Conservation (phyloP, 2,888 invertebrate species). For the Pollenia labialis region DNA sequence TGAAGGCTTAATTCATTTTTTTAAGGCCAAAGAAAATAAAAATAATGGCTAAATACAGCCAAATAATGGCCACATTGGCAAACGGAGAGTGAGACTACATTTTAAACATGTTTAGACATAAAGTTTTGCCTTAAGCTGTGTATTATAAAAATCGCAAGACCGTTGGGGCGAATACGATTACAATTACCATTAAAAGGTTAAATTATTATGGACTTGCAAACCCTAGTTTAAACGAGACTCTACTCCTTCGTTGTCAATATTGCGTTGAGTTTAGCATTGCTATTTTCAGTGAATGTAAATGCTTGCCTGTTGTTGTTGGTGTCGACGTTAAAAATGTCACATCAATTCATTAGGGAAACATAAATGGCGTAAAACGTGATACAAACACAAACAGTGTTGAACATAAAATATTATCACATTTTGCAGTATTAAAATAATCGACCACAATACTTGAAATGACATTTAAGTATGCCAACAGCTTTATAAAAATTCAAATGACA, state of each 20-base stretch:
- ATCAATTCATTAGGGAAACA: slow-evolving; percentile 74
- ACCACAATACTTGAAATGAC: slow-evolving; percentile 46
- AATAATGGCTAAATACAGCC: too few relatives aligned
- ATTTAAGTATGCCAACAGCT: slow-evolving; percentile 26
- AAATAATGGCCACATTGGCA: too few relatives aligned
- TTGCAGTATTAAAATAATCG: slow-evolving; percentile 65
- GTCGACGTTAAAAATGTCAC: slow-evolving; percentile 55
- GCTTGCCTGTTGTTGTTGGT: slow-evolving; percentile 7
- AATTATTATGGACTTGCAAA: too few relatives aligned
- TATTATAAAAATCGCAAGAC: too few relatives aligned
- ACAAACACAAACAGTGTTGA: slow-evolving; percentile 54
- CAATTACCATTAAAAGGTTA: too few relatives aligned
- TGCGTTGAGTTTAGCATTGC: slow-evolving; percentile 40
- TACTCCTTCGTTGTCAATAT: slow-evolving; percentile 26
- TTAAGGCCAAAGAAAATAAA: too few relatives aligned
- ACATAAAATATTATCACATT: slow-evolving; percentile 67
- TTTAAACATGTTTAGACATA: too few relatives aligned
- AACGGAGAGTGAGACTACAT: too few relatives aligned
- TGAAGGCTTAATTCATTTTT: too few relatives aligned
- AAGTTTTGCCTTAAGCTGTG: too few relatives aligned
- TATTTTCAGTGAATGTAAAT: slow-evolving; percentile 10
- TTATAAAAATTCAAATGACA: not conserved
- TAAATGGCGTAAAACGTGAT: slow-evolving; percentile 62
- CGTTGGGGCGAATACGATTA: too few relatives aligned
- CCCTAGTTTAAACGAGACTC: not conserved